Evolutionary conservation across 2,888 invertebrate genomes (phyloP), one percentile per base, ranked within the genome.

Genomic region (Drosophila meridiana): DNA sequence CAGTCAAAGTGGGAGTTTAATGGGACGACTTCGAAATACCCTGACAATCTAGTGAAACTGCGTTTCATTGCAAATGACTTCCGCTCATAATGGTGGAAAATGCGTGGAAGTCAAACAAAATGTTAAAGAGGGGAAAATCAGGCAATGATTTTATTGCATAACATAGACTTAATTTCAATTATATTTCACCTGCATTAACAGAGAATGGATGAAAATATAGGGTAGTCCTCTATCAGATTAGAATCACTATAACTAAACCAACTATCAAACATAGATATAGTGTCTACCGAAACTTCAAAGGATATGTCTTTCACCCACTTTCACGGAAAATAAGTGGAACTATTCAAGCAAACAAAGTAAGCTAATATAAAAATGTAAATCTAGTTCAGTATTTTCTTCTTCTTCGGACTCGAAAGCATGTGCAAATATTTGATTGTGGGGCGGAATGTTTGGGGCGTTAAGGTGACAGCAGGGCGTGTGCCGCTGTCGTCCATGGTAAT

Each of bases 401-500:
- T 47, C 45, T 40, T 30, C 11, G 40, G 50, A 42, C 59, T 36
- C 30, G 20, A 26, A 57, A 69, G 50, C 30, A 20, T 48, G 11
- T 47, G 56, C 30, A 38, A 38, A 20, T 34, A 38, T 42, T 48
- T 34, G 20, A n/a, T 47, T 56, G 60, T 57, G 40, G 47, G 20
- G 58, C 50, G 30, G 36, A 48, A 38, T 26, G 38, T 57, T 57
- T 30, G 38, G 34, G 65, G 52, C 36, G 45, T 30, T 38, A 38
- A 70, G 57, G 59, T 77, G 72, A 42, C 65, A 50, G 43, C 56
- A 50, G 60, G 66, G 69, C 76, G 69, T 56, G 71, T 56, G 45
- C 38, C 59, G 58, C 38, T 63, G 62, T 61, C 38, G 40, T 60
- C 38, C 58, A 57, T 65, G 55, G 70, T 55, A 80, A 83, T 76